Base-by-base conservation (phyloP, 2,888 invertebrate genomes). In the Watsonalla binaria region DNA sequence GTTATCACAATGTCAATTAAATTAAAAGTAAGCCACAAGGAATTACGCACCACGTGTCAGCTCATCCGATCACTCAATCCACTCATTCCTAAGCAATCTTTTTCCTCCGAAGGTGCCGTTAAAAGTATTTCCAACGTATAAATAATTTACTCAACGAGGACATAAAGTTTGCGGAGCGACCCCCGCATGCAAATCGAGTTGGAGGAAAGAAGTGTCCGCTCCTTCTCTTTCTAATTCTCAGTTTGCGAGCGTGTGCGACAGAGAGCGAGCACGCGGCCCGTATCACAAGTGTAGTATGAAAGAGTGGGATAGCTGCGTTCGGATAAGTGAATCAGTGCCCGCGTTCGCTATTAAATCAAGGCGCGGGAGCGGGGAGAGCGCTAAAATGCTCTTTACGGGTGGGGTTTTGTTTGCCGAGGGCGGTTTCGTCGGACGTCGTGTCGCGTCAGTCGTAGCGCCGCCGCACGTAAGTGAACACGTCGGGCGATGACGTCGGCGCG, bases 261-360 rank as follows among this genome's bases (percentile, higher is more conserved):
- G 68, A 66, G 80, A 77, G 61, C 65, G 66, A 59, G 57, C 49
- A 56, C 51, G 62, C 54, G 54, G 70, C 62, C 62, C 68, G 61
- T 70, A 66, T 70, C 70, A 71, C 56, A 59, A 66, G 68, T 63
- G 51, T 62, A 61, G 77, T 63, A 66, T 57, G 85, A 80, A 80
- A 61, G 86, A 88, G 82, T 73, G 82, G 82, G 87, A 81, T 81
- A 84, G 89, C 86, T 86, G 88, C 86, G 89, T 89, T 89, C 87
- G 75, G 82, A 77, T 90, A 90, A 90, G 86, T 90, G 90, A 90
- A 90, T 90, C 90, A 90, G 90, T 89, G 90, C 90, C 90, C 88
- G 87, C 87, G 87, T 70, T 84, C 78, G 88, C 85, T 90, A 90
- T 90, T 90, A 90, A 90, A 90, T 90, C 90, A 90, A 82, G 82